Conservation (phyloP, 2,888 invertebrate genomes). For the Cataglyphis livida region DNA sequence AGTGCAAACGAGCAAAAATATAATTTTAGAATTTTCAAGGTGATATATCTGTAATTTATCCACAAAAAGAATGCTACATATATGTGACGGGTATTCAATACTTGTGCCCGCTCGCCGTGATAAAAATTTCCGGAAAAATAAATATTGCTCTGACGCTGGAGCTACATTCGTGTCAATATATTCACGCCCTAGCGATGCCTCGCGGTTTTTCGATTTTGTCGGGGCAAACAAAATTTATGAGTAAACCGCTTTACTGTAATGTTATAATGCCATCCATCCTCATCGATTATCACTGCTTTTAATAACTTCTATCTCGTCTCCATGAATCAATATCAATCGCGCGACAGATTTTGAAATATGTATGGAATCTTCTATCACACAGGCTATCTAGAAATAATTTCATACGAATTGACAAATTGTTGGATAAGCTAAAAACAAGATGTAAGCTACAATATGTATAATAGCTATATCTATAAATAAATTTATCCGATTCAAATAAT, state of each 20-base stretch:
- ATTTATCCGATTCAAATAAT: slow-evolving; percentile 1
- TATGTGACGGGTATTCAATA: slow-evolving; percentile 39
- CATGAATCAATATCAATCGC: slow-evolving; percentile 60
- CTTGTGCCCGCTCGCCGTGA: slow-evolving; percentile 7
- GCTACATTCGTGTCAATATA: slow-evolving; percentile 48
- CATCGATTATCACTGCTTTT: slow-evolving; percentile 72
- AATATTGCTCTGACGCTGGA: slow-evolving; percentile 37
- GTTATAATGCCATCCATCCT: slow-evolving; percentile 71
- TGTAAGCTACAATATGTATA: neutral
- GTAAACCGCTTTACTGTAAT: slow-evolving; percentile 66
- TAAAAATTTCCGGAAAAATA: slow-evolving; percentile 56
- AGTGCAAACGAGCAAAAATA: slow-evolving; percentile 18
- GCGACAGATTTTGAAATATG: slow-evolving; percentile 57
- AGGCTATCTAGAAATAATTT: slow-evolving; percentile 22
- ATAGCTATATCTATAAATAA: neutral
- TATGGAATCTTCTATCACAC: slow-evolving; percentile 41
- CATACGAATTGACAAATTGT: slow-evolving; percentile 6
- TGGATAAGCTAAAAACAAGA: neutral
- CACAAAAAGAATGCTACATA: slow-evolving; percentile 22
- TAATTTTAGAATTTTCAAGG: slow-evolving; percentile 19
- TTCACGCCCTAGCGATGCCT: slow-evolving; percentile 38
- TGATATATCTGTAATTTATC: slow-evolving; percentile 35
- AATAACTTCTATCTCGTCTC: slow-evolving; percentile 64
- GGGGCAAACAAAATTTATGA: slow-evolving; percentile 69
- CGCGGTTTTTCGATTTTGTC: slow-evolving; percentile 66